These are phyloP conservation scores for Parnassius orleans DNA, from an alignment of 2,888 invertebrate genomes.

Conservation along the genomic window DNA sequence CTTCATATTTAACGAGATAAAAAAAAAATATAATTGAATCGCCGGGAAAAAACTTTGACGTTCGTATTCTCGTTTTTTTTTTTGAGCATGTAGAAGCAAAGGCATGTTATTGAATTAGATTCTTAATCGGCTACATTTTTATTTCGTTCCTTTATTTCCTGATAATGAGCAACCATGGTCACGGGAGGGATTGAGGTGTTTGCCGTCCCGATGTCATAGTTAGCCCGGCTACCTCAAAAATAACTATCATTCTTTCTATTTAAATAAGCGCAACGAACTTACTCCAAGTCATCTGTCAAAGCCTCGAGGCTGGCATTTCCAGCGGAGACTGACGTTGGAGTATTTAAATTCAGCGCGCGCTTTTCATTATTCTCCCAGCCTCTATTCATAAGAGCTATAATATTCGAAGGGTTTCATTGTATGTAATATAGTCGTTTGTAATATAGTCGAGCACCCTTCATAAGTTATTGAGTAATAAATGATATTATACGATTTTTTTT, in stretches of 20 bases:
- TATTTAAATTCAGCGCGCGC: conserved; percentile 14
- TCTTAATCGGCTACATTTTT: no score
- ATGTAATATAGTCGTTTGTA: conserved; percentile 1
- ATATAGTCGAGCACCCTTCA: neutral
- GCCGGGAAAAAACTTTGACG: no score
- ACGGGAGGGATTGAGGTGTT: no score
- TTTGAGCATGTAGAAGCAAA: no score
- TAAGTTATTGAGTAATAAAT: neutral
- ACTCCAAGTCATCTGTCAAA: neutral
- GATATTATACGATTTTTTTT: no score
- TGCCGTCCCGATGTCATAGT: no score
- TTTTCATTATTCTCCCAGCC: conserved; percentile 16
- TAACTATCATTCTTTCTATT: neutral
- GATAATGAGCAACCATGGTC: neutral
- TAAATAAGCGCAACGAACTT: neutral
- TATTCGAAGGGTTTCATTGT: conserved; percentile 1
- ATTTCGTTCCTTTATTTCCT: no score
- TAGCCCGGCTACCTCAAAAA: no score
- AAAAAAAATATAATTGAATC: no score
- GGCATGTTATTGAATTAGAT: no score
- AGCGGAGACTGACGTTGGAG: neutral
- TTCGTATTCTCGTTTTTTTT: no score
- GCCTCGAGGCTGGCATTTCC: neutral
- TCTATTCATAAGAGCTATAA: neutral
- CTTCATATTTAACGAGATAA: no score